Conservation (phyloP, 2,888 invertebrate genomes). For the Netelia virgata region DNA sequence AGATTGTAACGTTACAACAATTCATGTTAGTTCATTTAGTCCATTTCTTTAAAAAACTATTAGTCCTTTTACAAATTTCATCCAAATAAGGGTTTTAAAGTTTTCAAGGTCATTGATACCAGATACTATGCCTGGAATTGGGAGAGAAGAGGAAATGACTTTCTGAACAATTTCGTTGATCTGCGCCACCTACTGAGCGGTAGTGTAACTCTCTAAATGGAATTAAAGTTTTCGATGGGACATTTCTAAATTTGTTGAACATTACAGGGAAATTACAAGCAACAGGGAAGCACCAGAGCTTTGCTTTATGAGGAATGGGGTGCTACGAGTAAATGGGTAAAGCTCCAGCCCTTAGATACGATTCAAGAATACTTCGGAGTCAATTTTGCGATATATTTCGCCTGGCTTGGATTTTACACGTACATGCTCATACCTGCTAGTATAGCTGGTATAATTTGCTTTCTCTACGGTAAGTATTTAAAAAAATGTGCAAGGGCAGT, state of each 20-base stretch:
- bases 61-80: too few relatives aligned
- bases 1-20: neutral
- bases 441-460: constrained; percentile 89
- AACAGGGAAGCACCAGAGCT: constrained; percentile 85
- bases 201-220: constrained; percentile 3
- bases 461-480: constrained; percentile 87
- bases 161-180: neutral
- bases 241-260: neutral
- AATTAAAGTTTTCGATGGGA: neutral
- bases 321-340: constrained; percentile 88
- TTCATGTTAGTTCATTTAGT: too few relatives aligned
- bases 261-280: constrained; percentile 86
- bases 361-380: constrained; percentile 92
- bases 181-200: constrained; percentile 22
- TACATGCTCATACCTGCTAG: constrained; percentile 92
- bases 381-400: constrained; percentile 92
- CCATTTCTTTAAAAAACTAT: too few relatives aligned
- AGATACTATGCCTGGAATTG: too few relatives aligned
- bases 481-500: neutral
- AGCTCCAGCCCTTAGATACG: constrained; percentile 91
- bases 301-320: constrained; percentile 91
- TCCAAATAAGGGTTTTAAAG: too few relatives aligned
- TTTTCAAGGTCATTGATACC: too few relatives aligned
- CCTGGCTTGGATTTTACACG: constrained; percentile 95
- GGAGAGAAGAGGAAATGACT: neutral